Conservation (phyloP, 2,113 vertebrate genomes). For the Boulengeromyrus knoepffleri region DNA sequence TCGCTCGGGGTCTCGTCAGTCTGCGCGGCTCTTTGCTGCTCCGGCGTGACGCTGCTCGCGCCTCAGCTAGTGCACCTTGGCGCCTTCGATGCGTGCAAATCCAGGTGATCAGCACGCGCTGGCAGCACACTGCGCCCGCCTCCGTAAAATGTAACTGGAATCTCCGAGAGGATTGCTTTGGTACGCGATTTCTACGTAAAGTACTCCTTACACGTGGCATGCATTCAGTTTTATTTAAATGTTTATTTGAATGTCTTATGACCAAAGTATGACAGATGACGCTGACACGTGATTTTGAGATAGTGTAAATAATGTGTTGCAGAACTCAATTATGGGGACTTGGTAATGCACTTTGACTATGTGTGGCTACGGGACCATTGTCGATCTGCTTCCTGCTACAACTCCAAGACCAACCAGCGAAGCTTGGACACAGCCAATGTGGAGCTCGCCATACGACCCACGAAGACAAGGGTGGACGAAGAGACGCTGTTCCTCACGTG, state of each 20-base stretch:
- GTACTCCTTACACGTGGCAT: neutral
- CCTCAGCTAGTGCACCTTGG: neutral
- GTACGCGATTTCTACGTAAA: constrained; percentile 30
- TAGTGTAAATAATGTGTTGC: constrained; percentile 1
- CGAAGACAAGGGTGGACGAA: constrained; percentile 55
- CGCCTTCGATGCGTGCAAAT: neutral
- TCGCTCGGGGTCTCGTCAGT: constrained; percentile 24
- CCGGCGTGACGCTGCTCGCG: neutral
- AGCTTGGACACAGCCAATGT: constrained; percentile 78
- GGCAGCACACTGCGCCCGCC: constrained; percentile 23
- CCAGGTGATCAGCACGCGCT: constrained; percentile 1
- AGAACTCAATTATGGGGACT: constrained; percentile 64
- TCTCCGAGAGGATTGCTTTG: constrained; percentile 40
- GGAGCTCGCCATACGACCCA: constrained; percentile 73
- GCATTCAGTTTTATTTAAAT: neutral
- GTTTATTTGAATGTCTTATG: neutral
- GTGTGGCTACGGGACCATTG: constrained; percentile 92
- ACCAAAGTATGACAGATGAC: neutral
- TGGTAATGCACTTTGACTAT: constrained; percentile 71
- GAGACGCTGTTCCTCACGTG: constrained; percentile 73
- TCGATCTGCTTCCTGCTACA: constrained; percentile 74
- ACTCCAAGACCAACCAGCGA: constrained; percentile 75
- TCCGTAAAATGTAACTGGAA: constrained; percentile 30
- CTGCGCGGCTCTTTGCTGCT: constrained; percentile 2
- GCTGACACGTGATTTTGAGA: neutral